Base-by-base conservation (phyloP, 2,888 invertebrate genomes). In the Empis stercorea region DNA sequence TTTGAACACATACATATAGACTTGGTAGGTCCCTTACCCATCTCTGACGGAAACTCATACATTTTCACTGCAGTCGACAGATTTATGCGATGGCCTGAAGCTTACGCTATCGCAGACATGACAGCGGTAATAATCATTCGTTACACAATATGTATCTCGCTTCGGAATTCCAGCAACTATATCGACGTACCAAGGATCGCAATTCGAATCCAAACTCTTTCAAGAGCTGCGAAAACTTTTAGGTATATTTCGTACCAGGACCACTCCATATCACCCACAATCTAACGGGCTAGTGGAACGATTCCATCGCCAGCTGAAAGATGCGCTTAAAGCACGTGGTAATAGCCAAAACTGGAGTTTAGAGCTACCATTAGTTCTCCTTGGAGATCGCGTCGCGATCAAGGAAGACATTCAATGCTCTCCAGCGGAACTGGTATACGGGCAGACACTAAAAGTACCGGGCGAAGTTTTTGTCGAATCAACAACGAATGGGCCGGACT, bases 21-120 rank as follows among this genome's bases (percentile, higher is more conserved):
- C 48, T 48, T 65, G 14, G 56, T 65, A 1, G 61, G 61, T 30
- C 61, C 62, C 3, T 46, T 63, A 15, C 59, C 60, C 10, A 16
- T 46, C 4, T 54, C 55, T 4, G 32, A 46, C 20, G 44, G 38
- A 15, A 40, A 23, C n/a, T 11, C 27, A 4, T 44, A 49, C 15
- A 11, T 44, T 7, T 30, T 49, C 5, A 49, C 49, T 13, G 20
- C 37, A 1, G 17, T 46, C 9, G 46, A 49, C 20, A 4, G 42
- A 10, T 44, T 44, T 6, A 46, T 41, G 2, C 15, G 49, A 11
- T 49, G 46, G 44, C 32, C 41, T 1, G 46, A 44, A 30, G 49
- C 41, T 4, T 27, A 36, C 20, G 40, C 44, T 3, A 30, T 49
- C 1, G 1, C 10, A 9, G 36, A 40, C n/a, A 46, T 44, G 0